Percentiles rank a stretch among this genome's conserved stretches.
phyloP scores from a whole-genome alignment of 1,140 invertebrate species.

The Plutomurus gul region DNA sequence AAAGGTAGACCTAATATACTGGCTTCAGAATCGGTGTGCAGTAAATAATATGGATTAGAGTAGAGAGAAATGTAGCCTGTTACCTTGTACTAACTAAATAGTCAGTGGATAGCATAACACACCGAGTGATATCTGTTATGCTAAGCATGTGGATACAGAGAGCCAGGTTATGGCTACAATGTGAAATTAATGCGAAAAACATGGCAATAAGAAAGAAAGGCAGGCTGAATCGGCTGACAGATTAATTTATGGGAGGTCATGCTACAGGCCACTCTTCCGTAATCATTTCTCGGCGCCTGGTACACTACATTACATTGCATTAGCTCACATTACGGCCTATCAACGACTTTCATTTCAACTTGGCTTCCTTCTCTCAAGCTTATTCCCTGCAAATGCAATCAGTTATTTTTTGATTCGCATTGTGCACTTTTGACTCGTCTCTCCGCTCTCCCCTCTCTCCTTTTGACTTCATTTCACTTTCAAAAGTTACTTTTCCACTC shows the following conservation, averaged over 20 bases:
- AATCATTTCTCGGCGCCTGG: slow-evolving; percentile 24
- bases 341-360: neutral
- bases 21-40: no score
- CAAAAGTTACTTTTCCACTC: neutral
- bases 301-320: slow-evolving; percentile 16
- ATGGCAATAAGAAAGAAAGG: neutral
- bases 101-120: no score
- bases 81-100: no score
- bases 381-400: neutral
- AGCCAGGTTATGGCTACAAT: neutral
- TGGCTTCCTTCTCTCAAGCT: neutral
- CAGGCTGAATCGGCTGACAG: neutral
- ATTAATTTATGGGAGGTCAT: slow-evolving; percentile 24
- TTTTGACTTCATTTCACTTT: neutral
- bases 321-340: neutral
- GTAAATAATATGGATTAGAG: no score
- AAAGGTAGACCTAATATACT: no score
- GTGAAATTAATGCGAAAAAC: neutral
- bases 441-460: neutral
- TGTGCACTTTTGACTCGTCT: neutral
- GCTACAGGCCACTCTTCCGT: neutral
- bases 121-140: no score
- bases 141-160: no score
- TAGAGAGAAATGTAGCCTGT: no score
- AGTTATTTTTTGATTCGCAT: slow-evolving; percentile 15